phyloP scores from a whole-genome alignment of 1,140 invertebrate species.

The Leptestheria dahalacensis region DNA sequence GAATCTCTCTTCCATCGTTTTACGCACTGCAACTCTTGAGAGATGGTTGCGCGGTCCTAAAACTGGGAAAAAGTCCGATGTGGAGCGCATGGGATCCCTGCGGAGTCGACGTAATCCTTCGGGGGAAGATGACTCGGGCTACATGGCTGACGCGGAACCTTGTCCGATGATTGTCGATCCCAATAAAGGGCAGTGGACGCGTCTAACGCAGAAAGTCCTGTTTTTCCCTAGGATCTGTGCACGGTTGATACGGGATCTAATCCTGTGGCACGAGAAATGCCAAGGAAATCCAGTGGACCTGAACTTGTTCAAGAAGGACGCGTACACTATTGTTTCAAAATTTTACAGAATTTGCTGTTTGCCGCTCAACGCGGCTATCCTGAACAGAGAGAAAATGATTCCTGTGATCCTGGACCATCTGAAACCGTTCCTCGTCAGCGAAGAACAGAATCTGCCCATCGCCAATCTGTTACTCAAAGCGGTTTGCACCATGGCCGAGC shows the following conservation, averaged over 20 bases:
- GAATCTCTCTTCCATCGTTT: background rate
- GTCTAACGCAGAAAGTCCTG: background rate
- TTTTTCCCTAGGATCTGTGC: background rate
- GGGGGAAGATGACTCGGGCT: background rate
- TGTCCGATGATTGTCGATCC: background rate
- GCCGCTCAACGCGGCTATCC: background rate
- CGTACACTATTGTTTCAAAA: background rate
- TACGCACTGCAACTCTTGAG: background rate
- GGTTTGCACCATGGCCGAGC: conserved; percentile 36
- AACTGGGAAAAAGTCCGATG: background rate
- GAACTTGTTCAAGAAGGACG: conserved; percentile 30
- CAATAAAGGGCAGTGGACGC: background rate
- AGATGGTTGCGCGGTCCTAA: background rate
- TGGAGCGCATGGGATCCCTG: background rate
- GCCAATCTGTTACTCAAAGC: conserved; percentile 31
- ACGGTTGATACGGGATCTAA: background rate
- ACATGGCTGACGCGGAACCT: background rate
- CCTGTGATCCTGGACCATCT: conserved; percentile 32
- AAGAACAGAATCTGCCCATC: background rate
- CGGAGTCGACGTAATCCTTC: background rate
- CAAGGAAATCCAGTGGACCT: conserved; percentile 17
- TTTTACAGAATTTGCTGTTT: background rate
- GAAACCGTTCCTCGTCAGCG: conserved; percentile 32
- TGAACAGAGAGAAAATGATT: conserved; percentile 5
- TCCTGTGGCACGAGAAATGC: background rate